A percentile compares a stretch with the other conserved stretches of the same genome.
Conservation (phyloP, 2,797 vertebrate species). For the Hemitrygon akajei region DNA sequence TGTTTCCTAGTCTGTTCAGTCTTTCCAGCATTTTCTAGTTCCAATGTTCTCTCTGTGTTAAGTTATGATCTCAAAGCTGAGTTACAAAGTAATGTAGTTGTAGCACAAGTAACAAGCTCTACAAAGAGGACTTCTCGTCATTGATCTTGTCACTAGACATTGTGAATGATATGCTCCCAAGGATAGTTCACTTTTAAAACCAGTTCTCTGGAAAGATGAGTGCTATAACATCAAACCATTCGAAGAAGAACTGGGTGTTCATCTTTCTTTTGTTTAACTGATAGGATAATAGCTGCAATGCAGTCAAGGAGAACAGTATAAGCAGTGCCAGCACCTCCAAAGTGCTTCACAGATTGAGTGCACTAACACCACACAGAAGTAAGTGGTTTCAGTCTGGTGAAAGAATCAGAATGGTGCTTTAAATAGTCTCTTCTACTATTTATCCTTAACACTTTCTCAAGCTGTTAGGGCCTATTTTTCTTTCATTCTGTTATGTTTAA, state of each 20-base stretch:
- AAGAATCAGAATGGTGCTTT: not conserved
- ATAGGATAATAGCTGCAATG: not conserved
- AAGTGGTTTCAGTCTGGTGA: not conserved
- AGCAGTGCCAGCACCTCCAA: not conserved
- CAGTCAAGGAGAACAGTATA: not conserved
- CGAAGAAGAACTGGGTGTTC: not conserved
- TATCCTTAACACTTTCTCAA: not conserved
- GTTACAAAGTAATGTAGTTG: not conserved
- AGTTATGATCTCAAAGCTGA: too few species aligned
- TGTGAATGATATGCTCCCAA: too few species aligned
- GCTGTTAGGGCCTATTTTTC: not conserved
- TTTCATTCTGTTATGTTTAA: not conserved
- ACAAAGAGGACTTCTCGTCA: too few species aligned
- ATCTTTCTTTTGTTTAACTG: constrained; percentile 14
- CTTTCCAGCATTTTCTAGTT: not conserved
- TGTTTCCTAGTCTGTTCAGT: too few species aligned
- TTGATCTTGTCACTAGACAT: not conserved
- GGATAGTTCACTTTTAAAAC: not conserved
- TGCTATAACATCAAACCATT: not conserved
- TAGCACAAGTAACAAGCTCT: not conserved
- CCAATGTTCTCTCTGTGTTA: not conserved
- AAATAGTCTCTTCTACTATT: not conserved
- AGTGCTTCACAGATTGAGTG: not conserved
- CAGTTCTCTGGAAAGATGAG: not conserved
- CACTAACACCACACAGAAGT: not conserved